Percentiles rank a stretch among this genome's conserved stretches.
phyloP scores from a whole-genome alignment of 1,140 invertebrate species.

The Solen grandis region DNA sequence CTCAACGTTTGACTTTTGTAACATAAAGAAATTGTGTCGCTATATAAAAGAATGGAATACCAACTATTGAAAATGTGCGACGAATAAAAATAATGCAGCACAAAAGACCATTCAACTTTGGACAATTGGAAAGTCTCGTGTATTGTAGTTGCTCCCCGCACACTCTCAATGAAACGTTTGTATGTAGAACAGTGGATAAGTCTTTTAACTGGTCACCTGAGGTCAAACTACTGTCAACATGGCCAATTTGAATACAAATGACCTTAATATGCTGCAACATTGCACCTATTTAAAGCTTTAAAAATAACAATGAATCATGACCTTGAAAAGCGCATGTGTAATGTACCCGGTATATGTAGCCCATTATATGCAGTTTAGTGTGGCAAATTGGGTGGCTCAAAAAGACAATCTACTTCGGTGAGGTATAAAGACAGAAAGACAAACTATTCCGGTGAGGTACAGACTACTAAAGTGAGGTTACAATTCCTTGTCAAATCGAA shows the following conservation, averaged over 20 bases:
- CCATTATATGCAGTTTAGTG: no score
- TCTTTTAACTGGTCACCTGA: constrained; percentile 28
- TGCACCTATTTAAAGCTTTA: no score
- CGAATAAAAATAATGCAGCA: constrained; percentile 46
- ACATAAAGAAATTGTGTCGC: constrained; percentile 26
- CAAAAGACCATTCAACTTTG: constrained; percentile 46
- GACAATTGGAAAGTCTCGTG: constrained; percentile 43
- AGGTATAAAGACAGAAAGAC: no score
- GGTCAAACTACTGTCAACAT: constrained; percentile 17
- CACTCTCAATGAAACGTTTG: constrained; percentile 28
- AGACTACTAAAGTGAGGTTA: no score
- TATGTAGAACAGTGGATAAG: constrained; percentile 11
- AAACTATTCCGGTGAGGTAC: no score
- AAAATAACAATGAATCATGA: no score
- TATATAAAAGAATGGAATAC: constrained; percentile 50
- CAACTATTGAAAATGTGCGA: constrained; percentile 32
- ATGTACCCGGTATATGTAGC: no score
- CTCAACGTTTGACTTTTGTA: constrained; percentile 34
- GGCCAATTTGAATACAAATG: constrained; percentile 17
- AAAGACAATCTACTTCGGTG: no score
- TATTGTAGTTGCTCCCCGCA: constrained; percentile 25
- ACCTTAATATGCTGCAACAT: no score
- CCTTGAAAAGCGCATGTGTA: no score
- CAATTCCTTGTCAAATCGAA: no score
- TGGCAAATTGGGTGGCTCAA: no score